These are phyloP conservation scores for Euwallacea similis DNA, from an alignment of 1,140 invertebrate species.

Conservation along the genomic window DNA sequence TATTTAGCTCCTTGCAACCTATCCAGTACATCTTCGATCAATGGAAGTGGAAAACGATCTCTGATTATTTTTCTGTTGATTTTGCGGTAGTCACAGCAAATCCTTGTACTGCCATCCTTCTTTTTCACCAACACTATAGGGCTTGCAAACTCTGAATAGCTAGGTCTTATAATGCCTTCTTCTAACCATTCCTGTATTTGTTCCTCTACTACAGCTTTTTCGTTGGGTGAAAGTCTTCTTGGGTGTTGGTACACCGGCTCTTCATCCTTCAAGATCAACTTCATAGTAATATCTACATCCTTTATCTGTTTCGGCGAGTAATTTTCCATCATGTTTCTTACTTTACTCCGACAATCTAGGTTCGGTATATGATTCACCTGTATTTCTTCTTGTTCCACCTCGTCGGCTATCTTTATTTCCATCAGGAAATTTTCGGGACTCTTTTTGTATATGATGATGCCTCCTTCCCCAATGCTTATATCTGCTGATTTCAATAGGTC, in stretches of 20 bases:
- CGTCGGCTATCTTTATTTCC: slow-evolving; percentile 25
- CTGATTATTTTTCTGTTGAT: slow-evolving; percentile 53
- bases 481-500: slow-evolving; percentile 12
- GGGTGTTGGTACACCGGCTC: slow-evolving; percentile 47
- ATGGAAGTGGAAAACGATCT: slow-evolving; percentile 46
- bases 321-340: slow-evolving; percentile 20
- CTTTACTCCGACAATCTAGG: neutral
- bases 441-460: slow-evolving; percentile 10
- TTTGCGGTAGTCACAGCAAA: slow-evolving; percentile 58
- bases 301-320: slow-evolving; percentile 34
- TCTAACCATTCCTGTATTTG: slow-evolving; percentile 39
- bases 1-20: slow-evolving; percentile 35
- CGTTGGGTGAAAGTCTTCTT: slow-evolving; percentile 43
- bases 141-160: slow-evolving; percentile 53
- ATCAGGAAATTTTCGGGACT: slow-evolving; percentile 22
- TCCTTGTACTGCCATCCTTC: slow-evolving; percentile 42
- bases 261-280: slow-evolving; percentile 29
- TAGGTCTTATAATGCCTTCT: slow-evolving; percentile 42
- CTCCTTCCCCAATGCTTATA: slow-evolving; percentile 14
- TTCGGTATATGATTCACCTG: neutral
- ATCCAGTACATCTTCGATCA: slow-evolving; percentile 44
- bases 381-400: neutral
- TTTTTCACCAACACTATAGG: slow-evolving; percentile 28
- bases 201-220: slow-evolving; percentile 43
- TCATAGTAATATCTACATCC: slow-evolving; percentile 33